Evolutionary conservation across 2,113 vertebrate species (phyloP).

Genomic region (Mustela nigripes): DNA sequence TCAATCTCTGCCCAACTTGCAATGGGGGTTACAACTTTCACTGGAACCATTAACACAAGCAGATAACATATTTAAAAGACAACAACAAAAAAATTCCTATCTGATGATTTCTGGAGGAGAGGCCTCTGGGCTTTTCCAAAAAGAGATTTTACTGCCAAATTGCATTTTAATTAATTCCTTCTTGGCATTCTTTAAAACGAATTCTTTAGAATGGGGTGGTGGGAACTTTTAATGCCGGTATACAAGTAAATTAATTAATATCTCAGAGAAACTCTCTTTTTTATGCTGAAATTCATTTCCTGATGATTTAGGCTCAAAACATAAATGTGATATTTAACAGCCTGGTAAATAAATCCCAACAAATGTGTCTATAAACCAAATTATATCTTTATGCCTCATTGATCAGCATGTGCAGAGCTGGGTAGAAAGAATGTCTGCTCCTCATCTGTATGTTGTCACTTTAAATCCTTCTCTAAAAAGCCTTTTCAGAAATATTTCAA

Average conservation of each 20-base stretch:
- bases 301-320: constrained; percentile 20
- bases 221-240: constrained; percentile 6
- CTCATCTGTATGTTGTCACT: constrained; percentile 58
- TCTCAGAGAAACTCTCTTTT: background rate
- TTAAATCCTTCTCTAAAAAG: constrained; percentile 47
- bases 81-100: background rate
- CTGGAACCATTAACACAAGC: background rate
- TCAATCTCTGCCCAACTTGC: background rate
- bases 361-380: constrained; percentile 66
- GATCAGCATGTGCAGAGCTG: constrained; percentile 44
- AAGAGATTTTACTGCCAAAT: constrained; percentile 53
- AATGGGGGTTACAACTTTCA: background rate
- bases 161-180: constrained; percentile 47
- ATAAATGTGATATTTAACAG: constrained; percentile 42
- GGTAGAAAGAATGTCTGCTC: constrained; percentile 27
- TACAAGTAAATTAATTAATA: constrained; percentile 54
- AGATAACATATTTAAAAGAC: background rate
- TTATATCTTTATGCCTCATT: constrained; percentile 68
- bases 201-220: background rate
- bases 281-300: constrained; percentile 44
- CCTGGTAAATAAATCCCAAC: constrained; percentile 50
- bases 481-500: background rate
- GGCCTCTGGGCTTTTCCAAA: background rate
- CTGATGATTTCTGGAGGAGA: background rate
- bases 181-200: constrained; percentile 26